Conservation (phyloP, 1,140 invertebrate genomes). For the Lutraria rhynchaena region DNA sequence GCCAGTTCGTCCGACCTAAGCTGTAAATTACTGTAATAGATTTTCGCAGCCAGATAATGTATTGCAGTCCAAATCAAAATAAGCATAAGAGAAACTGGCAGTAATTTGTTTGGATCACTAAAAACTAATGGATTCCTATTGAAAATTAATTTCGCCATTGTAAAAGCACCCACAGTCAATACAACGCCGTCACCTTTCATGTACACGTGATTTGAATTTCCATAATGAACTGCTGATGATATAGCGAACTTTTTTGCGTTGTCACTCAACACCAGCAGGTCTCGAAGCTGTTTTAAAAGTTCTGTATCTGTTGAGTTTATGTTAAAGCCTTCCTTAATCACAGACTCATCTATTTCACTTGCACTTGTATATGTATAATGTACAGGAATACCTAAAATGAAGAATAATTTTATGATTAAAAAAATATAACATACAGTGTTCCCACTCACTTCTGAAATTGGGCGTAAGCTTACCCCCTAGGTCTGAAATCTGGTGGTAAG, state of each 20-base stretch:
- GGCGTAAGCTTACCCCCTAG: no score
- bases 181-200: not conserved
- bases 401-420: no score
- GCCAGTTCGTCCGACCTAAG: not conserved
- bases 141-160: not conserved
- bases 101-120: not conserved
- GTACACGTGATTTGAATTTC: not conserved
- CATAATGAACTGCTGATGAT: not conserved
- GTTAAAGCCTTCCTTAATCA: not conserved
- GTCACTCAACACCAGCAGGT: constrained; percentile 1
- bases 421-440: no score
- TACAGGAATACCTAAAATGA: constrained; percentile 17
- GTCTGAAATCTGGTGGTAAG: no score
- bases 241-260: constrained; percentile 30
- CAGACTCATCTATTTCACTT: constrained; percentile 7
- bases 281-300: constrained; percentile 4
- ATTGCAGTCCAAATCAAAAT: not conserved
- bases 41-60: not conserved
- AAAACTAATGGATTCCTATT: not conserved
- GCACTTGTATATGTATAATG: not conserved
- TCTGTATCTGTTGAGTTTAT: not conserved
- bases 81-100: not conserved
- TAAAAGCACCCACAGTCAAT: not conserved
- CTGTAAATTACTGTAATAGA: not conserved
- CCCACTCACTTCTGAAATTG: no score